These are phyloP conservation scores for Glaucomys volans DNA, from an alignment of 2,113 vertebrate species.

Conservation along the genomic window DNA sequence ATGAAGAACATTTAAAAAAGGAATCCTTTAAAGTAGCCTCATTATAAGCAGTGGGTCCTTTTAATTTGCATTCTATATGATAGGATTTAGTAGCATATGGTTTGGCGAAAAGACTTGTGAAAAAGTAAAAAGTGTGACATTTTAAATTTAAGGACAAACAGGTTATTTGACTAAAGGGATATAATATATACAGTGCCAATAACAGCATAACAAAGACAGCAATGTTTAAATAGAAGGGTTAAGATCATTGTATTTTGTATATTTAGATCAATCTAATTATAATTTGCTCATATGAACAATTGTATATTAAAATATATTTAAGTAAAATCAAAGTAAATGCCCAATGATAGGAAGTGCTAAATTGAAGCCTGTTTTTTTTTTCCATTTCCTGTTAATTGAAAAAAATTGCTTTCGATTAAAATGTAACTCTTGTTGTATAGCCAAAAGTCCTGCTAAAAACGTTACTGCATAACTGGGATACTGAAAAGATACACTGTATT, in stretches of 20 bases:
- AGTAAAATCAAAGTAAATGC: neutral
- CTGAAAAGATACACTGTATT: neutral
- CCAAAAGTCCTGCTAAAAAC: neutral
- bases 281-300: neutral
- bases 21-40: neutral
- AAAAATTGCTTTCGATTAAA: neutral
- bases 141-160: neutral
- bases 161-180: neutral
- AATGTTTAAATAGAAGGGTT: neutral
- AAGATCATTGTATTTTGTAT: neutral
- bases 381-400: neutral
- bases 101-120: neutral
- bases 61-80: neutral
- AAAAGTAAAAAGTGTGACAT: neutral
- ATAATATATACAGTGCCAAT: neutral
- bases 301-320: neutral
- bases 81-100: neutral
- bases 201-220: neutral
- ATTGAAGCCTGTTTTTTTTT: neutral
- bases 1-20: neutral
- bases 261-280: neutral
- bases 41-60: neutral
- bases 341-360: neutral
- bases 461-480: neutral
- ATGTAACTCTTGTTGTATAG: neutral